Base-by-base conservation (phyloP, 2,113 vertebrate species). In the Odocoileus virginianus region DNA sequence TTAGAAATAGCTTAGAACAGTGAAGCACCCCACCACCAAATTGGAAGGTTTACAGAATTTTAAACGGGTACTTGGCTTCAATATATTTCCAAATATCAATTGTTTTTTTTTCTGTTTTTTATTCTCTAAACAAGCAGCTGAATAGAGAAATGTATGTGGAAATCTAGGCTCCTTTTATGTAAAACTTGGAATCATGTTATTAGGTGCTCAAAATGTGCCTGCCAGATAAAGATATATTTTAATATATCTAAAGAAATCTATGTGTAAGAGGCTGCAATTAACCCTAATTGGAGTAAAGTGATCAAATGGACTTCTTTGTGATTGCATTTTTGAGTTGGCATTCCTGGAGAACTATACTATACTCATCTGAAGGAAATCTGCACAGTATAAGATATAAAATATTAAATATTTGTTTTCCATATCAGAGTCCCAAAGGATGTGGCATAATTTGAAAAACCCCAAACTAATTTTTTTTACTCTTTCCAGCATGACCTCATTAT, bases 231-330 rank as follows among this genome's bases (percentile, higher is more conserved):
- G 97, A 96, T 87, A 55, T 76, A 52, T 97, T 85, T 94, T 92
- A 94, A 87, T 96, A 74, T 5, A 55, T 79, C 47, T 98, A 96
- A 98, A 97, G 52, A 96, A 3, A 10, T 83, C n/a, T 45, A 82
- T 84, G 45, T 86, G 54, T 91, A 92, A 43, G 67, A 96, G 36
- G 83, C 47, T 98, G 3, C 95, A 98, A 98, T 98, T 97, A 98
- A 95, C 67, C 27, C 78, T 98, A 97, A 96, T 95, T 96, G 98
- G 52, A 36, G 81, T 93, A 96, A 97, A 85, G 89, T 98, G 92
- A 98, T 98, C 86, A 97, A 98, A 97, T 97, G 55, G 50, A 45
- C 21, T 47, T 96, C 64, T 97, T 97, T 96, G 85, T 98, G 54
- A 55, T 6, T 40, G 13, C 55, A 30, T 19, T 97, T 82, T 54